phyloP scores from a whole-genome alignment of 2,797 vertebrate species.

The Craterocephalus amniculus region DNA sequence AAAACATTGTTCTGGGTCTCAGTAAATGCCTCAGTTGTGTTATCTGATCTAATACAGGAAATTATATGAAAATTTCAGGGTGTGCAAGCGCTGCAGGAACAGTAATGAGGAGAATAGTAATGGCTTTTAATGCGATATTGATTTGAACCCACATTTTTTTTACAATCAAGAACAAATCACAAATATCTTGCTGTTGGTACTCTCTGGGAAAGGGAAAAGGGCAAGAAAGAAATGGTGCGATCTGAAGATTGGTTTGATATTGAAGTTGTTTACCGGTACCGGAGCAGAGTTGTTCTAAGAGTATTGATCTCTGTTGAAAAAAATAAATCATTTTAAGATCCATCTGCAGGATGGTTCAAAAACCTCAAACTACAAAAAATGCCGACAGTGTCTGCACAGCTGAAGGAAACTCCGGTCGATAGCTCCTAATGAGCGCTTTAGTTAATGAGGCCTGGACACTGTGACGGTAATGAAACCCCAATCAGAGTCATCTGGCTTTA shows the following conservation, averaged over 20 bases:
- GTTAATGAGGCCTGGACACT: constrained; percentile 66
- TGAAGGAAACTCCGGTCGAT: constrained; percentile 18
- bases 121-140: constrained; percentile 34
- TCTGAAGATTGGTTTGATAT: constrained; percentile 23
- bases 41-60: neutral
- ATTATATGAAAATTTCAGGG: neutral
- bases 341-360: neutral
- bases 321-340: constrained; percentile 38
- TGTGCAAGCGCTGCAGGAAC: neutral
- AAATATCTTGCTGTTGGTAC: constrained; percentile 2
- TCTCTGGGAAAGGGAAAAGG: constrained; percentile 15
- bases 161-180: constrained; percentile 9
- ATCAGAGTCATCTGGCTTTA: constrained; percentile 61
- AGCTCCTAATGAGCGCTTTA: constrained; percentile 57
- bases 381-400: neutral
- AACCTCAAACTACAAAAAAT: neutral
- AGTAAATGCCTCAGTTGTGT: neutral
- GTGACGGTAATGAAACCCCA: constrained; percentile 66
- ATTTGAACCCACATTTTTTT: constrained; percentile 18
- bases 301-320: constrained; percentile 41
- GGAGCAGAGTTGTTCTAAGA: constrained; percentile 15
- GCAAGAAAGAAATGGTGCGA: constrained; percentile 18
- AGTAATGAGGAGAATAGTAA: constrained; percentile 15
- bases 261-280: constrained; percentile 29
- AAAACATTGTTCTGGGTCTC: neutral